These are phyloP conservation scores for Acleris cristana DNA, from an alignment of 2,888 invertebrate genomes.

Conservation along the genomic window DNA sequence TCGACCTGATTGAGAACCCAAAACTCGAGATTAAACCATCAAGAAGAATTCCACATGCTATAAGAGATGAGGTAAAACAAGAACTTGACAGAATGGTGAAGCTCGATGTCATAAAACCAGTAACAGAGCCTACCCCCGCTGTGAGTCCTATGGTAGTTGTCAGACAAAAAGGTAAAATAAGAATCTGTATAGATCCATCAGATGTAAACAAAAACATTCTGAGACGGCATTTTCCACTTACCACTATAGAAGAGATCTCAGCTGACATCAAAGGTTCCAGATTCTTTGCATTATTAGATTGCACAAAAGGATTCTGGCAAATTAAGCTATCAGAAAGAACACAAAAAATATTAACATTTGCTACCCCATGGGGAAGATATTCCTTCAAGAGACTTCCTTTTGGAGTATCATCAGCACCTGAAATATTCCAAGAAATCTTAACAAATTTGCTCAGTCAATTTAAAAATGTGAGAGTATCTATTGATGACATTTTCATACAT, in stretches of 20 bases:
- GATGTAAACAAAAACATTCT: too few species aligned
- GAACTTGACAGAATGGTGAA: too few species aligned
- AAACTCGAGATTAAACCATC: too few species aligned
- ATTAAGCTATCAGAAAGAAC: conserved; percentile 36
- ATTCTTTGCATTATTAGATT: conserved; percentile 33
- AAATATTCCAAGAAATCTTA: conserved; percentile 39
- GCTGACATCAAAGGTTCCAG: too few species aligned
- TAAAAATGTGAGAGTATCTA: conserved; percentile 31
- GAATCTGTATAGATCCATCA: conserved; percentile 4
- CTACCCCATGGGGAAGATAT: conserved; percentile 40
- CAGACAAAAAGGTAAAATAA: conserved; percentile 40
- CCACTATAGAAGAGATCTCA: too few species aligned
- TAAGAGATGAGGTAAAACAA: too few species aligned
- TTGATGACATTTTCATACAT: conserved; percentile 36
- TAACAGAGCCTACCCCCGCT: conserved; percentile 41
- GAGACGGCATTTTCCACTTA: too few species aligned
- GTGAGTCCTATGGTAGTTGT: conserved; percentile 43
- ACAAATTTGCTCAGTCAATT: conserved; percentile 32
- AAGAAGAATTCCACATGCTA: too few species aligned
- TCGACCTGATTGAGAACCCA: too few species aligned
- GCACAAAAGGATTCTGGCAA: conserved; percentile 41
- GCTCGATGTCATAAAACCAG: conserved; percentile 39
- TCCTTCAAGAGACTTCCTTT: conserved; percentile 40
- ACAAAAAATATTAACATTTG: conserved; percentile 15
- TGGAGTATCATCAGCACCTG: conserved; percentile 39